Conservation (phyloP, 2,113 vertebrate species). For the Alosa alosa region DNA sequence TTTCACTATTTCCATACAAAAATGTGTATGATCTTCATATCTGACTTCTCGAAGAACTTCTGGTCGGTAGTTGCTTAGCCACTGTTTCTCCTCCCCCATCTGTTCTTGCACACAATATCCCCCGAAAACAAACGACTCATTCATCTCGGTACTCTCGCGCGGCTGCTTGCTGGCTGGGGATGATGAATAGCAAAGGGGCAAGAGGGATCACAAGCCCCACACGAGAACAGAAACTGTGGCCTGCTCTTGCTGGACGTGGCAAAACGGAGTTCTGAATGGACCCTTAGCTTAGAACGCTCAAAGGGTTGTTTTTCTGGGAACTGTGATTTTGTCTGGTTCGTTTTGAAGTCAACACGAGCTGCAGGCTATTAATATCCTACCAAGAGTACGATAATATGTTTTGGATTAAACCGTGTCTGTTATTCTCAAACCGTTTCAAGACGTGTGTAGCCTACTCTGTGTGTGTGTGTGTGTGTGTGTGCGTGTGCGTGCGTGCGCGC, state of each 20-base stretch:
- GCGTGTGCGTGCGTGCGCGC: not conserved
- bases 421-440: not conserved
- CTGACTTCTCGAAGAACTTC: not conserved
- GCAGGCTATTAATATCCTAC: not conserved
- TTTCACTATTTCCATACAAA: conserved; percentile 42
- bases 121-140: conserved; percentile 45
- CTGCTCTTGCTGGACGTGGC: not conserved
- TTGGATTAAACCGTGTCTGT: not conserved
- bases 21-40: not conserved
- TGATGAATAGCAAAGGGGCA: conserved; percentile 39
- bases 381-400: not conserved
- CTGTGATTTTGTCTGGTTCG: not conserved
- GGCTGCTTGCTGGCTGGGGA: conserved; percentile 35
- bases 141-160: conserved; percentile 35
- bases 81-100: conserved; percentile 28
- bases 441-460: not conserved
- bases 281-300: not conserved
- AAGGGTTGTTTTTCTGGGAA: not conserved
- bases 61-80: not conserved
- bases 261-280: not conserved
- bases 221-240: conserved; percentile 18
- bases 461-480: not conserved
- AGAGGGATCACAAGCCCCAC: conserved; percentile 31
- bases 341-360: not conserved
- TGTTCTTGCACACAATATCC: conserved; percentile 46